A percentile compares a stretch with the other conserved stretches of the same genome.
Conservation (phyloP, 2,888 invertebrate species). For the Brachylomia viminalis region DNA sequence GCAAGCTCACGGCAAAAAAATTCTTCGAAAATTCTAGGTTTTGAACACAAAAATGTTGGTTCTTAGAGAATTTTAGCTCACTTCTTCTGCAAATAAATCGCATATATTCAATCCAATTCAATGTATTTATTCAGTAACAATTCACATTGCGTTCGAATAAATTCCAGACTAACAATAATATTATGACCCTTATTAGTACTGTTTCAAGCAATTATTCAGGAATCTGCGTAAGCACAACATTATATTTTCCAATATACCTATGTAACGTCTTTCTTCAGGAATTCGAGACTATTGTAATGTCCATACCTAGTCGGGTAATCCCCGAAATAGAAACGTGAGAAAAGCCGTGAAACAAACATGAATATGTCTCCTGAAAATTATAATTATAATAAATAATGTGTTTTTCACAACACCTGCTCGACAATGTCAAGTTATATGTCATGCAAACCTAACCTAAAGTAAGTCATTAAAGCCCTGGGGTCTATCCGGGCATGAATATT, state of each 20-base stretch:
- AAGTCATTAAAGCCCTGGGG: no score
- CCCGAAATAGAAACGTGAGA: neutral
- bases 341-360: neutral
- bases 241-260: neutral
- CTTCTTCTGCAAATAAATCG: neutral
- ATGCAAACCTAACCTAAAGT: no score
- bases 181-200: neutral
- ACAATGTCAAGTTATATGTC: no score
- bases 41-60: neutral
- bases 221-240: neutral
- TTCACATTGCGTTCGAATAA: no score
- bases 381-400: no score
- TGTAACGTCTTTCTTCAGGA: neutral
- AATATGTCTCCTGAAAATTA: neutral
- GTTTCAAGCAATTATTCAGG: neutral
- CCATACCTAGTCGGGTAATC: neutral
- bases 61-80: neutral
- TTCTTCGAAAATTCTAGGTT: constrained; percentile 33
- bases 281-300: neutral
- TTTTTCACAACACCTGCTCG: no score
- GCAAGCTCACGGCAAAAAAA: constrained; percentile 19
- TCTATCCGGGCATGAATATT: no score
- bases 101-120: neutral
- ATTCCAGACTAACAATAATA: no score
- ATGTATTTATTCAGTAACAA: no score